Conservation (phyloP, 1,140 invertebrate species). For the Drosophila yakuba region DNA sequence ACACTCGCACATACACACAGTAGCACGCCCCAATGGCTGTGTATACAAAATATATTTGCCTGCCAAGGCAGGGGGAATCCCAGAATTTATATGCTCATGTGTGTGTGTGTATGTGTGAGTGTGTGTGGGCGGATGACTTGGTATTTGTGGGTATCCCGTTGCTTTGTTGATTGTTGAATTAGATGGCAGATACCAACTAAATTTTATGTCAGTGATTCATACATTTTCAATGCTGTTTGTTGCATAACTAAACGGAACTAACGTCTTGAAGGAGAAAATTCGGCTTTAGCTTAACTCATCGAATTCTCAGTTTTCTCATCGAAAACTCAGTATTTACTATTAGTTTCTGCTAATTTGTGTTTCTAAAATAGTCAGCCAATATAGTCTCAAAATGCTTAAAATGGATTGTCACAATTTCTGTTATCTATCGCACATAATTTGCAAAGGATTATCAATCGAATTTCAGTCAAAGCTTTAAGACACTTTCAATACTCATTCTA, state of each 20-base stretch:
- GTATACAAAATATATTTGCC: slow-evolving; percentile 38
- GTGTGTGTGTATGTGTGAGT: neutral
- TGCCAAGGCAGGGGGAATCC: slow-evolving; percentile 7
- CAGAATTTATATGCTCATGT: neutral
- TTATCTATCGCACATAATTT: no score
- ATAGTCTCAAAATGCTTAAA: no score
- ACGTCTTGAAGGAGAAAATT: neutral
- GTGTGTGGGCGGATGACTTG: slow-evolving; percentile 15
- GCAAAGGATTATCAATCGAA: no score
- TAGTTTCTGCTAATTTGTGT: neutral
- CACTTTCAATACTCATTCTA: no score
- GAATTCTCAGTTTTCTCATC: no score
- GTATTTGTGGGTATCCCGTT: slow-evolving; percentile 42
- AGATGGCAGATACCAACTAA: slow-evolving; percentile 36
- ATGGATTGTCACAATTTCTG: no score
- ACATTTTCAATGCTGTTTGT: slow-evolving; percentile 10
- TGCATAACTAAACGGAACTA: slow-evolving; percentile 9
- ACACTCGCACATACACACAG: slow-evolving; percentile 24
- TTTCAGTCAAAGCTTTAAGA: no score
- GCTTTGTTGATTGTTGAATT: slow-evolving; percentile 48
- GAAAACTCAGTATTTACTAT: neutral
- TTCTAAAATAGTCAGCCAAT: neutral
- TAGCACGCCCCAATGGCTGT: slow-evolving; percentile 37
- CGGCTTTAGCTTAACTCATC: neutral
- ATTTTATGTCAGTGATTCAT: slow-evolving; percentile 34